Percentiles rank a stretch among this genome's conserved stretches.
These are phyloP conservation scores for Labrus mixtus DNA, from an alignment of 2,113 vertebrate species.

Conservation along the genomic window DNA sequence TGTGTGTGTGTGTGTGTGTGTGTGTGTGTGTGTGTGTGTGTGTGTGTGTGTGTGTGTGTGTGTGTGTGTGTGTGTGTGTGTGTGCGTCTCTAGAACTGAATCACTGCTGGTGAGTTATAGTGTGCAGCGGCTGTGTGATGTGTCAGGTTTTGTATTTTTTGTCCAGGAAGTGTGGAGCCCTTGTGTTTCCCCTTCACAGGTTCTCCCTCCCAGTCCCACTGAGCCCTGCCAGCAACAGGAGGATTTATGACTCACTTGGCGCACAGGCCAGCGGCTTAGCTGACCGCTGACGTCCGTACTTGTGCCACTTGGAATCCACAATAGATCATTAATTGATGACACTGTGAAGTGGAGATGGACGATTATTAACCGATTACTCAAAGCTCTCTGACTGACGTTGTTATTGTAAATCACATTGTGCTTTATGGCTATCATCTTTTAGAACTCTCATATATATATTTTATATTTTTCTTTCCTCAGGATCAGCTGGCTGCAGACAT, in stretches of 20 bases:
- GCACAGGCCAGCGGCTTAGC: slow-evolving; percentile 23
- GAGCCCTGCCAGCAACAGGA: slow-evolving; percentile 28
- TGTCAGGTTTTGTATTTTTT: slow-evolving; percentile 32
- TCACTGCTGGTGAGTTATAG: slow-evolving; percentile 29
- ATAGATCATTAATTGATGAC: slow-evolving; percentile 6
- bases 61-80: slow-evolving; percentile 1
- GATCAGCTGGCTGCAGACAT: slow-evolving; percentile 98
- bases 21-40: neutral
- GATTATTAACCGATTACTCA: neutral
- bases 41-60: slow-evolving; percentile 6
- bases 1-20: neutral
- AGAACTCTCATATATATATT: neutral
- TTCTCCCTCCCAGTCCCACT: slow-evolving; percentile 16
- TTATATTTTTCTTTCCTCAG: slow-evolving; percentile 77
- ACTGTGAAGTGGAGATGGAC: neutral
- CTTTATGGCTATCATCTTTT: neutral
- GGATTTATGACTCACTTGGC: slow-evolving; percentile 47
- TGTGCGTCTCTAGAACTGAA: slow-evolving; percentile 2
- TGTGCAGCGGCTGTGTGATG: slow-evolving; percentile 11
- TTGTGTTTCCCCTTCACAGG: slow-evolving; percentile 43
- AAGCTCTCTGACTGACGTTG: neutral
- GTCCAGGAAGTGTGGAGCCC: slow-evolving; percentile 47
- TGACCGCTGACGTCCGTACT: slow-evolving; percentile 29
- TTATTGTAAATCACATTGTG: neutral
- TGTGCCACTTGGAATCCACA: slow-evolving; percentile 23